Evolutionary conservation across 1,140 invertebrate species (phyloP).

Genomic region (Phocides pigmalion): DNA sequence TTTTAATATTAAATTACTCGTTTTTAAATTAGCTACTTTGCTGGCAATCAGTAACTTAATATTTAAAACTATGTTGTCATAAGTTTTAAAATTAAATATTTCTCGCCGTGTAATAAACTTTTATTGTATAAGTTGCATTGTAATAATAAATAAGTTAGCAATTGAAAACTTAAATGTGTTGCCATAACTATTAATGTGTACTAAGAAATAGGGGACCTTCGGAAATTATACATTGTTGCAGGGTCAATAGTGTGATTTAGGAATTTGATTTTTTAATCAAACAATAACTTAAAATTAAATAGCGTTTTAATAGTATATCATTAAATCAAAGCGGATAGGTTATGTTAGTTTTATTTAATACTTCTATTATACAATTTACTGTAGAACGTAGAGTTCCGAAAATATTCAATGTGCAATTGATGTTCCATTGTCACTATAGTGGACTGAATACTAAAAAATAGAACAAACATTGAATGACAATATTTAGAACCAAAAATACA

Average conservation of each 20-base stretch:
- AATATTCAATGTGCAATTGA: slow-evolving; percentile 11
- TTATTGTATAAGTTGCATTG: background rate
- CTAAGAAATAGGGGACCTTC: slow-evolving; percentile 28
- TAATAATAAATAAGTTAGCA: background rate
- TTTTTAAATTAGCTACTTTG: background rate
- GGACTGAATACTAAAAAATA: slow-evolving; percentile 4
- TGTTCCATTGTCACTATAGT: slow-evolving; percentile 5
- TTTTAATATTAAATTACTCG: background rate
- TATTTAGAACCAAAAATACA: slow-evolving; percentile 18
- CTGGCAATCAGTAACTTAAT: background rate
- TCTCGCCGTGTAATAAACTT: background rate
- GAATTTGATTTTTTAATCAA: slow-evolving; percentile 33
- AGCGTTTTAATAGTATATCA: slow-evolving; percentile 16
- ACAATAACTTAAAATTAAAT: slow-evolving; percentile 29
- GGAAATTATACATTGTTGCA: slow-evolving; percentile 31
- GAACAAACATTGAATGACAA: slow-evolving; percentile 6
- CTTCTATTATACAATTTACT: slow-evolving; percentile 31
- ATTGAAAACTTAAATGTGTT: slow-evolving; percentile 15
- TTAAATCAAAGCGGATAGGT: background rate
- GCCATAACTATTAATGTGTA: slow-evolving; percentile 22
- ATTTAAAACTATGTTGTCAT: background rate
- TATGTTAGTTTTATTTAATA: slow-evolving; percentile 28
- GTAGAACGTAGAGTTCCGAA: slow-evolving; percentile 18
- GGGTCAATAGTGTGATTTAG: slow-evolving; percentile 34
- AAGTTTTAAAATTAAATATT: slow-evolving; percentile 2